Evolutionary conservation across 2,888 invertebrate species (phyloP), one percentile per base, ranked within the genome.

Genomic region (Spialia ferax): DNA sequence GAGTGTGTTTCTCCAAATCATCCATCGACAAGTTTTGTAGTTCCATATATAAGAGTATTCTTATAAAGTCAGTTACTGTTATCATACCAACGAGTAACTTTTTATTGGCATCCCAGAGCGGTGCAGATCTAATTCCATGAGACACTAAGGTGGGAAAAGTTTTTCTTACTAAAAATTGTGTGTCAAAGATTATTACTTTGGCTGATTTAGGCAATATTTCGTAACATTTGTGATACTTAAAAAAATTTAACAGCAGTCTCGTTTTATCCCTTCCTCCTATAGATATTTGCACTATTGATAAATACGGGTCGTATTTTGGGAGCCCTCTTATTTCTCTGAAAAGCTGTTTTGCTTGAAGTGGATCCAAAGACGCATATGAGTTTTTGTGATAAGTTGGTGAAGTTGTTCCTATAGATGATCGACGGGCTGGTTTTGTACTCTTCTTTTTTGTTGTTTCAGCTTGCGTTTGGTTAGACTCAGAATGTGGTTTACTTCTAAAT

Each of bases 331-430:
- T 89, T 86, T 93, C 93, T 77, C 93, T 84, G 80, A 93, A 93
- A 69, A 92, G 76, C 72, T 93, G 92, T 73, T 93, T 92, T 42
- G 93, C 93, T 83, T 93, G 93, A 64, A 81, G 80, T 42, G 93
- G 91, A 75, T 93, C 93, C 74, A 93, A 82, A 18, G 91, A 91
- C 23, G 93, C 91, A 70, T 93, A 93, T 45, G 93, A 93, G 73
- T 92, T 93, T 83, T 93, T 93, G 72, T 93, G 91, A 73, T 93
- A 93, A 69, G 93, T 93, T 38, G 93, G 93, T 32, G 93, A 93
- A 63, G 93, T 93, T 15, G 93, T 93, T 74, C 90, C 93, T 72
- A 93, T 89, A 60, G 93, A 93, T 29, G 90, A 91, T 35, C 93
- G 89, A 54, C 93, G 88, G 70, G 77, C 73, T 77, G 84, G 85